Base-by-base conservation (phyloP, 2,888 invertebrate genomes). In the Cryptosula pallasiana region DNA sequence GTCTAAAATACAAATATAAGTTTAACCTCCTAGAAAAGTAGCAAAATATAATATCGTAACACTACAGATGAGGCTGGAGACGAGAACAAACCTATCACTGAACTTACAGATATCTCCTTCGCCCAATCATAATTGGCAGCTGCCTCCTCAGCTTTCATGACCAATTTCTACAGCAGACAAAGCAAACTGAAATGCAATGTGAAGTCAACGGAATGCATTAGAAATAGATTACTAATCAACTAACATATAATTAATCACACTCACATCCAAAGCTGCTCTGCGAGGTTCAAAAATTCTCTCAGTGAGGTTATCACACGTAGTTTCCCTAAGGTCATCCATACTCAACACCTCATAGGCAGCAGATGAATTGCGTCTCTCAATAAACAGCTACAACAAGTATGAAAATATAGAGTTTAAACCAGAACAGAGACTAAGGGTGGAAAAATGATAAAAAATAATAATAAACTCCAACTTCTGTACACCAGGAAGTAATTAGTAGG, bases 241-340 rank as follows among this genome's bases (percentile, higher is more conserved):
- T 5, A 45, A 45, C 20, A 5, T 45, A 20, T n/a, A 45, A 20
- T 45, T 45, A 5, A 45, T 20, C 45, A 13, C 5, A 20, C 27
- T 63, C n/a, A 63, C 63, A 27, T 63, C 63, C n/a, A 63, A 63
- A 13, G 34, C 63, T 13, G 32, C n/a, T 32, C 63, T 27, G 29
- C 63, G 63, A 32, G 63, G 63, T 34, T 63, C 63, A 63, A 63
- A 63, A 16, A 63, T 9, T 63, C 63, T 63, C 3, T 63, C 27
- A 27, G 63, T 63, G 32, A 63, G 63, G 20, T 63, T 20, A 34
- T 9, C 5, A 32, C 29, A 63, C 13, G 34, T 63, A 29, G 25
- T 27, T 16, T 63, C 32, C 32, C 63, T 27, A 9, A 63, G 32
- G 5, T 2, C 16, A 25, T 13, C 9, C 16, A 32, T 5, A 3